Base-by-base conservation (phyloP, 2,797 vertebrate species). In the Rhadinocentrus ornatus region DNA sequence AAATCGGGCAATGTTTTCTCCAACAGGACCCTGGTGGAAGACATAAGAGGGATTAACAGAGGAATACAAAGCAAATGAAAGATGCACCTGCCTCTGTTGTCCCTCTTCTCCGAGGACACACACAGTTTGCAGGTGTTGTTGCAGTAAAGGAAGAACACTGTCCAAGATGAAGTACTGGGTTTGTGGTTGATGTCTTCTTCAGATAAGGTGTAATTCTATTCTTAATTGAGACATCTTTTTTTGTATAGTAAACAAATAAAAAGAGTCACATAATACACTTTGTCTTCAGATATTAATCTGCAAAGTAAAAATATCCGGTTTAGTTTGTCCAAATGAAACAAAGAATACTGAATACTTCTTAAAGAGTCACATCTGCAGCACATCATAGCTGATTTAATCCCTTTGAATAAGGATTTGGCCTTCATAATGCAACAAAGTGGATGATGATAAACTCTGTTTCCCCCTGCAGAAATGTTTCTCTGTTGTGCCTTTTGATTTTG, bases 1-100 rank as follows among this genome's bases (percentile, higher is more conserved):
- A 88, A 88, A 92, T 89, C 71, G 77, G 83, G 74, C 78, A 64
- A n/a, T 77, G 80, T 84, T 88, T 90, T 87, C 86, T 87, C 80
- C 83, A 75, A 73, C 70, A 41, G 80, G 85, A 69, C 87, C 84
- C 84, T 50, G 73, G 83, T 85, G 85, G 88, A 77, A 72, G 78
- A 76, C 81, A 62, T 88, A 78, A 88, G 84, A 82, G 87, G 86
- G 79, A 85, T 91, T 85, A 87, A 69, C 76, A 78, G 79, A 89
- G 84, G 85, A 80, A 86, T 82, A 81, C 67, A 81, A 80, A 83
- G 76, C 75, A 77, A 88, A 88, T 50, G 66, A 77, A 76, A 71
- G 71, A 58, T 41, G 70, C 91, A 88, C 86, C 87, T 90, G 90
- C 83, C 64, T 78, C 66, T 26, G 71, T 34, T 50, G 73, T 69